Conservation (phyloP, 2,113 vertebrate species). For the Maccullochella peelii region DNA sequence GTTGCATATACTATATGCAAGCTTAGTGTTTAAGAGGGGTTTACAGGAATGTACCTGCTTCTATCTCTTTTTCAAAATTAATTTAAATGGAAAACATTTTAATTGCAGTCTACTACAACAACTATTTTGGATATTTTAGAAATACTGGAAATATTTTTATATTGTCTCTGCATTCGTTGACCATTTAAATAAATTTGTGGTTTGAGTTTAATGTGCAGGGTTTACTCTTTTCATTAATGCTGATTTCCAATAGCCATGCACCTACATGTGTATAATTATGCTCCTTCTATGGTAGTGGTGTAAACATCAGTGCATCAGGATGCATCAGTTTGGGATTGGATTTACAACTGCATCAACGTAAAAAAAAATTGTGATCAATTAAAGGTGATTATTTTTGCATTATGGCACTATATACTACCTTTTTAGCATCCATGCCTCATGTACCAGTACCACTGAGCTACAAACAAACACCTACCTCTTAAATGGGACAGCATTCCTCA, state of each 20-base stretch:
- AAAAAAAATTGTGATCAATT: background rate
- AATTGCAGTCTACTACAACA: too few relatives aligned
- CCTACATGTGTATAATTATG: too few relatives aligned
- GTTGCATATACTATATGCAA: background rate
- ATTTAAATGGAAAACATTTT: too few relatives aligned
- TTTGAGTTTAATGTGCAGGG: background rate
- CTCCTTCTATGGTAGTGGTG: background rate
- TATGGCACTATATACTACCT: background rate
- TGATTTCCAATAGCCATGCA: too few relatives aligned
- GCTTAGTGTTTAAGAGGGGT: background rate
- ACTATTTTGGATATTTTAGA: too few relatives aligned
- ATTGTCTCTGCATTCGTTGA: background rate
- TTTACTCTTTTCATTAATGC: background rate
- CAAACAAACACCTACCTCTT: constrained; percentile 87
- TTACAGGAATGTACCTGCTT: background rate
- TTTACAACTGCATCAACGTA: background rate
- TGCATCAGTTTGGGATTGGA: background rate
- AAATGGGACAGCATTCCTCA: constrained; percentile 93
- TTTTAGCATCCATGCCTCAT: too few relatives aligned
- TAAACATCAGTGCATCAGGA: background rate
- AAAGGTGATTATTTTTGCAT: background rate
- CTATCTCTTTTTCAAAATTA: background rate
- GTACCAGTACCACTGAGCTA: background rate
- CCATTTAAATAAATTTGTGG: background rate
- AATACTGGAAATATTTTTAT: too few relatives aligned